phyloP scores from a whole-genome alignment of 2,797 vertebrate genomes.

The Xiphorhynchus erythropygius region DNA sequence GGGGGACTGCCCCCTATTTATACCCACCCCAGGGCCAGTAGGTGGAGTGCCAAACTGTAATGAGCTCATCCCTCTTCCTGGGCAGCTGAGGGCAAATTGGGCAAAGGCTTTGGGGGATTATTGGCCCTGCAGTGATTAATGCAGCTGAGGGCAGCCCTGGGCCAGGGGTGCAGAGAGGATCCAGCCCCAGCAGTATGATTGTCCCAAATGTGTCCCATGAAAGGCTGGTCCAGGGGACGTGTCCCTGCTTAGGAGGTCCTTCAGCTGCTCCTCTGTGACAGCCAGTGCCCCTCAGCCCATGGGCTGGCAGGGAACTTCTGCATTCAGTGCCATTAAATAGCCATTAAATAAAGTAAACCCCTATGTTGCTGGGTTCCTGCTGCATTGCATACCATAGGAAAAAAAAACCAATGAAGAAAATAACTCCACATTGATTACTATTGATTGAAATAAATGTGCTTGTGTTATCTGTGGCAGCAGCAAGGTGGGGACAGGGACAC shows the following conservation, averaged over 20 bases:
- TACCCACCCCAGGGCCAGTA: neutral
- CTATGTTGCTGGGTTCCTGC: neutral
- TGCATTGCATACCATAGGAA: neutral
- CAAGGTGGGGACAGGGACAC: fast-evolving
- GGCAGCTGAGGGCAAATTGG: neutral
- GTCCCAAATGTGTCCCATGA: neutral
- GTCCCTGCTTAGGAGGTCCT: neutral
- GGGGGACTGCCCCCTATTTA: neutral
- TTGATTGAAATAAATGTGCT: neutral
- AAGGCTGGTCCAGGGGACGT: fast-evolving
- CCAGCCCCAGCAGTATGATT: fast-evolving
- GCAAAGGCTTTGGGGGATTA: neutral
- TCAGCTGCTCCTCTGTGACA: neutral
- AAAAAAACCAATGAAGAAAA: neutral
- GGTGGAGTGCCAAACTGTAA: neutral
- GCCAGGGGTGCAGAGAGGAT: neutral
- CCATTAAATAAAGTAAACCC: neutral
- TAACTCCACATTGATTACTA: neutral
- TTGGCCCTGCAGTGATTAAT: neutral
- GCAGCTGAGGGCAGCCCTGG: neutral
- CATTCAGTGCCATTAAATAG: neutral
- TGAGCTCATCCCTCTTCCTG: fast-evolving
- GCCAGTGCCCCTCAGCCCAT: fast-evolving
- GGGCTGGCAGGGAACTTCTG: neutral
- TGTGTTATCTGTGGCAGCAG: neutral